Percentiles rank a stretch among this genome's conserved stretches.
These are phyloP conservation scores for Leuctra nigra DNA, from an alignment of 2,888 invertebrate genomes.

Conservation along the genomic window DNA sequence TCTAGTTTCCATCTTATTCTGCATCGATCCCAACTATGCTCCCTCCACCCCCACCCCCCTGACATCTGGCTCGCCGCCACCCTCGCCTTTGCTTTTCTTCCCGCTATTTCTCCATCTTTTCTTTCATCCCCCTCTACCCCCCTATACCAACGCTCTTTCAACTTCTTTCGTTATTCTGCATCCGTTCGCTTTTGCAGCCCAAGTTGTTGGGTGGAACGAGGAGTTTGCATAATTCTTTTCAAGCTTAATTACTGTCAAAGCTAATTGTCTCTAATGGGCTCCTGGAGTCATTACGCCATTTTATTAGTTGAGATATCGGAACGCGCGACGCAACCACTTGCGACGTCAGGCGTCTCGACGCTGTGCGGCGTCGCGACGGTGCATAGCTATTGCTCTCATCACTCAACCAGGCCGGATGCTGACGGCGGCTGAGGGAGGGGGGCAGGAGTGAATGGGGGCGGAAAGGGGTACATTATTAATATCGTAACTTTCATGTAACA, in stretches of 20 bases:
- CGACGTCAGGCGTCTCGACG: too few relatives aligned
- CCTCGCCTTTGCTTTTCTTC: conserved; percentile 15
- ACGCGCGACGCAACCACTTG: conserved; percentile 14
- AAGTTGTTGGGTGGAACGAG: not conserved
- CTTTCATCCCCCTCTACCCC: not conserved
- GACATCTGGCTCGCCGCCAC: conserved; percentile 24
- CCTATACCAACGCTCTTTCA: conserved; percentile 9
- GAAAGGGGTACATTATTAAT: conserved; percentile 8
- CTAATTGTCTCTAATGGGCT: conserved; percentile 29
- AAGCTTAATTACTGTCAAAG: conserved; percentile 29
- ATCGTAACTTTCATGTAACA: conserved; percentile 14
- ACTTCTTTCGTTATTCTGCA: conserved; percentile 9
- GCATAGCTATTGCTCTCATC: conserved; percentile 3
- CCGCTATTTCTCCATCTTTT: conserved; percentile 20
- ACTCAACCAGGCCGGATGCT: not conserved
- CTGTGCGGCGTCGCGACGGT: not conserved
- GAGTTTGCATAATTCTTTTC: conserved; percentile 29
- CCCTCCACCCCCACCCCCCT: conserved; percentile 11
- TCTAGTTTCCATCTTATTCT: conserved; percentile 12
- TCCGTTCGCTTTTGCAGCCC: conserved; percentile 15
- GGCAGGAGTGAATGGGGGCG: not conserved
- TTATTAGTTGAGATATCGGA: conserved; percentile 19
- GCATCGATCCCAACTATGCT: conserved; percentile 14
- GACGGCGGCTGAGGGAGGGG: not conserved
- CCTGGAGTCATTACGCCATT: conserved; percentile 18